Evolutionary conservation across 2,797 vertebrate species (phyloP).

Genomic region (Pyrocephalus nanus): DNA sequence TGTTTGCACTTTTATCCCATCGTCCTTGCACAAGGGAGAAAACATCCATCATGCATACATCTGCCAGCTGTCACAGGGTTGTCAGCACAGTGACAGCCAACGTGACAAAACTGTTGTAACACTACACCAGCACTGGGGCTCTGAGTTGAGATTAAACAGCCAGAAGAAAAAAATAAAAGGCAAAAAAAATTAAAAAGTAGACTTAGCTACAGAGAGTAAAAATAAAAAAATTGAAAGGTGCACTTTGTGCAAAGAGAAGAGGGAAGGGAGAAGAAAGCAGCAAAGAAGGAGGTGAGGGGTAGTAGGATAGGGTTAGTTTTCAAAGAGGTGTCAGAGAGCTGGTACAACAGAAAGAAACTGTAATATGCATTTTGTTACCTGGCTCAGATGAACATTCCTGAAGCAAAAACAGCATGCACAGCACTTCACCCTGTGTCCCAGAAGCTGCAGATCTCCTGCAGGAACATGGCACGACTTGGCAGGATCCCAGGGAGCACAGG

Average conservation of each 20-base stretch:
- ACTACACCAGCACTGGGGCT: conserved; percentile 47
- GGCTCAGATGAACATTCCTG: rapidly evolving
- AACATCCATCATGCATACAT: conserved; percentile 92
- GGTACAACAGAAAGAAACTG: neutral
- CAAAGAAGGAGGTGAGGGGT: neutral
- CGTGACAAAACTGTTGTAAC: conserved; percentile 81
- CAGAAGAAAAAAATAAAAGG: neutral
- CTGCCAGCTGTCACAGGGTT: conserved; percentile 77
- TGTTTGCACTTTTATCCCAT: conserved; percentile 95
- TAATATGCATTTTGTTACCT: neutral
- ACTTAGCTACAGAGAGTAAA: neutral
- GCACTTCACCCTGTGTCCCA: neutral
- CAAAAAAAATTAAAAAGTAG: neutral
- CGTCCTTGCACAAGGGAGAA: conserved; percentile 89
- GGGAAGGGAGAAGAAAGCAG: neutral
- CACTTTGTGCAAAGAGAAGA: neutral
- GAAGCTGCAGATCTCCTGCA: neutral
- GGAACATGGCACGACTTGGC: rapidly evolving
- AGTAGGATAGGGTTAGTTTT: neutral
- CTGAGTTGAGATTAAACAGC: conserved; percentile 66
- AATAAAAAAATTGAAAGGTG: neutral
- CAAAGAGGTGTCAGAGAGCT: neutral
- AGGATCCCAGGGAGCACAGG: neutral
- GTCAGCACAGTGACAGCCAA: conserved; percentile 73
- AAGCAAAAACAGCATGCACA: neutral